Evolutionary conservation across 2,797 vertebrate genomes (phyloP).

Genomic region (Poecilia wingei): DNA sequence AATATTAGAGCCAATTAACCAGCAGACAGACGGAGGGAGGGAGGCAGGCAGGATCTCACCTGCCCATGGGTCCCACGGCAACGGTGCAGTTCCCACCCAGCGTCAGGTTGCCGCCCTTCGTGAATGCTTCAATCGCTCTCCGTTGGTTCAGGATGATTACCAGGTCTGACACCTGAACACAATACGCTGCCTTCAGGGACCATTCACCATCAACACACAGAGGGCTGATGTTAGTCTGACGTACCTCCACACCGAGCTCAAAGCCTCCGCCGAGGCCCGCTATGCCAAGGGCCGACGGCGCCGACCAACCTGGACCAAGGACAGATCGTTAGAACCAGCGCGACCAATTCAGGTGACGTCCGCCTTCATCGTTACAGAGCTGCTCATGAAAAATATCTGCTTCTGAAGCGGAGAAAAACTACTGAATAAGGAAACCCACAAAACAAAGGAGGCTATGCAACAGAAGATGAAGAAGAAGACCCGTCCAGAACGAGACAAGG

Average conservation of each 20-base stretch:
- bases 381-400: not conserved
- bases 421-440: constrained; percentile 1
- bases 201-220: not conserved
- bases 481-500: not conserved
- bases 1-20: not conserved
- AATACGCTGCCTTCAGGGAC: constrained; percentile 4
- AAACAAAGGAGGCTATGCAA: not conserved
- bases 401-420: not conserved
- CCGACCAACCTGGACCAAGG: constrained; percentile 88
- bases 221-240: not conserved
- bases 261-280: constrained; percentile 97
- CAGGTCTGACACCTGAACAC: constrained; percentile 90
- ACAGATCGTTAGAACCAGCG: not conserved
- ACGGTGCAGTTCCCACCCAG: constrained; percentile 95
- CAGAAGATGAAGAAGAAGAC: not conserved
- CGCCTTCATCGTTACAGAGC: not conserved
- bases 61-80: constrained; percentile 92
- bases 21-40: not conserved
- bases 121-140: constrained; percentile 93
- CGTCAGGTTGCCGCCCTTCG: constrained; percentile 95
- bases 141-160: constrained; percentile 96
- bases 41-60: constrained; percentile 73
- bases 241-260: constrained; percentile 95
- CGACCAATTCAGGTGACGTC: not conserved
- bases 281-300: constrained; percentile 95